Evolutionary conservation across 2,113 vertebrate genomes (phyloP).

Genomic region (Periophthalmus modestus): DNA sequence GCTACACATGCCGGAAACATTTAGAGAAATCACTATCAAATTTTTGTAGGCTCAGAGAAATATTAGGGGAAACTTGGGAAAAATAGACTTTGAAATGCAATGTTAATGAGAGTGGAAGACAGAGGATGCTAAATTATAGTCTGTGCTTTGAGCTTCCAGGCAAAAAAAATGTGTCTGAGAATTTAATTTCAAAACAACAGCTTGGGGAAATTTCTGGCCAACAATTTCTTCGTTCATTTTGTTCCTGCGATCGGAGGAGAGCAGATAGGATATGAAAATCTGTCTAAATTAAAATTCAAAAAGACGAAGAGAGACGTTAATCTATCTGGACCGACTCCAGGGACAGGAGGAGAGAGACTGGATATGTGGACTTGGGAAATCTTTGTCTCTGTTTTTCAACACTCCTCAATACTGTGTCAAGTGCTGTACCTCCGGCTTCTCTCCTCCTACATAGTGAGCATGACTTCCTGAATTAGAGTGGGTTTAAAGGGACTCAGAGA

Average conservation of each 20-base stretch:
- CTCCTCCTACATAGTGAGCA: slow-evolving; percentile 8
- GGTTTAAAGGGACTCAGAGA: slow-evolving; percentile 14
- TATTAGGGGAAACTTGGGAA: not conserved
- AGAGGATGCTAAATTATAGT: slow-evolving; percentile 7
- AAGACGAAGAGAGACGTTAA: slow-evolving; percentile 54
- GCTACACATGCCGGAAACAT: slow-evolving; percentile 1
- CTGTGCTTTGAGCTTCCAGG: slow-evolving; percentile 3
- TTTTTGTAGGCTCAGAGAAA: not conserved
- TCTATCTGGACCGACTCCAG: slow-evolving; percentile 50
- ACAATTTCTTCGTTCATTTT: slow-evolving; percentile 33
- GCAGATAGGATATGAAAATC: slow-evolving; percentile 28
- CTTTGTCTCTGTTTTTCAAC: slow-evolving; percentile 17
- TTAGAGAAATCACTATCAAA: not conserved
- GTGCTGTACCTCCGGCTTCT: slow-evolving; percentile 20
- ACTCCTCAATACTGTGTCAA: slow-evolving; percentile 28
- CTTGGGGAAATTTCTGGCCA: slow-evolving; percentile 48
- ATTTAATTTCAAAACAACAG: slow-evolving; percentile 53
- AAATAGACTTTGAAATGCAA: not conserved
- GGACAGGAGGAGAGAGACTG: slow-evolving; percentile 31
- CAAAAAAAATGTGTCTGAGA: slow-evolving; percentile 19
- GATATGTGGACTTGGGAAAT: slow-evolving; percentile 35
- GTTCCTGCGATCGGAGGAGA: slow-evolving; percentile 57
- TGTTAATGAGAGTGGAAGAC: not conserved
- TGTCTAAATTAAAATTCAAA: slow-evolving; percentile 50
- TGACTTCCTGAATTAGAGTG: slow-evolving; percentile 12